These are phyloP conservation scores for Petrolisthes cinctipes DNA, from an alignment of 2,888 invertebrate species.

Conservation along the genomic window DNA sequence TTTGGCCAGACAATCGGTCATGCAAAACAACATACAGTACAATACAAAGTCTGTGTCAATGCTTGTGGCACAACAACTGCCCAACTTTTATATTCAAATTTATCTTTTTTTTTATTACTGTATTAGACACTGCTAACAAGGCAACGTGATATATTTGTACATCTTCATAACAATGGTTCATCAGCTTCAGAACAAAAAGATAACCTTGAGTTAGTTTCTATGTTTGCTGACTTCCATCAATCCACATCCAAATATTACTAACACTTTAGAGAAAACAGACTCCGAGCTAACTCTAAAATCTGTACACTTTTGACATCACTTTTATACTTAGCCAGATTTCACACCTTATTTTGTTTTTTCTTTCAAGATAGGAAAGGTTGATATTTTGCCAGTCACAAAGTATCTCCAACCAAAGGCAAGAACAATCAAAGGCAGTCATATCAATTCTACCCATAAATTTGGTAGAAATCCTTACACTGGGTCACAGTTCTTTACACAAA, in stretches of 20 bases:
- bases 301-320: too few relatives aligned
- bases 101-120: slow-evolving; percentile 8
- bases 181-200: not conserved
- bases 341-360: too few relatives aligned
- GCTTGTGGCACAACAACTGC: not conserved
- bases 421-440: slow-evolving; percentile 40
- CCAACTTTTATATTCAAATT: slow-evolving; percentile 13
- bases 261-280: too few relatives aligned
- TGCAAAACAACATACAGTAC: not conserved
- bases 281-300: too few relatives aligned
- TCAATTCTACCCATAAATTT: not conserved
- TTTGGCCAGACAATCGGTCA: not conserved
- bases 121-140: slow-evolving; percentile 50
- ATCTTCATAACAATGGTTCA: slow-evolving; percentile 44
- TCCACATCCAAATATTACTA: too few relatives aligned
- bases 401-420: slow-evolving; percentile 35
- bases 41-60: slow-evolving; percentile 31
- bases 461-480: slow-evolving; percentile 24
- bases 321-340: too few relatives aligned
- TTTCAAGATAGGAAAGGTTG: not conserved
- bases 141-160: slow-evolving; percentile 59
- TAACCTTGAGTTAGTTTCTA: too few relatives aligned
- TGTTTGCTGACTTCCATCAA: too few relatives aligned
- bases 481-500: slow-evolving; percentile 29
- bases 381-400: slow-evolving; percentile 5